Evolutionary conservation across 2,113 vertebrate genomes (phyloP), one percentile per base, ranked within the genome.

Genomic region (Gobiocypris rarus): DNA sequence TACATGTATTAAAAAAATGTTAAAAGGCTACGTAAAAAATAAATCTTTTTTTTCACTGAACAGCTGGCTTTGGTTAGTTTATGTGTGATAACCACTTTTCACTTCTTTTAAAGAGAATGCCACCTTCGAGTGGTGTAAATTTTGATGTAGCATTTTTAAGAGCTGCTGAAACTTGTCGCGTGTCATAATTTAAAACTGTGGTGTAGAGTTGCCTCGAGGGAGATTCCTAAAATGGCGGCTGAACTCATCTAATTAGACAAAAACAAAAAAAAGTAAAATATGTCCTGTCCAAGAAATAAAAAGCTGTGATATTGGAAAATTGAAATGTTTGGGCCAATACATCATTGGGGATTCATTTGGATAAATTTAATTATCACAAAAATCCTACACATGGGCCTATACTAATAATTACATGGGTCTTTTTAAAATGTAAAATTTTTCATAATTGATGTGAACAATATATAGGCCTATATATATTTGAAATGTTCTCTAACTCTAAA

Each of bases 181-280:
- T 48, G 22, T 26, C 41, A 73, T 26, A 48, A 45, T 71, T 71
- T 4, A 28, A 52, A 52, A 31, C 9, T 52, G 26, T 24, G 24
- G 13, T 31, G 14, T 52, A 52, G 31, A 38, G 15, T 28, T 10
- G 73, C 14, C 48, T 52, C 4, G 14, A 50, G 14, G 73, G 14
- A 50, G 73, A 75, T 52, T 75, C 15, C 24, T 75, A 75, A 75
- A 75, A 75, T 75, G 73, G 45, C 73, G 24, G 73, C 15, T 15
- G 24, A 52, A 17, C 45, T 50, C 24, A 75, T 28, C 7, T 52
- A 26, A 43, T 71, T 69, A 38, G 17, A 69, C 17, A 69, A 69
- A 17, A 65, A 31, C 26, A 17, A 65, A 73, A 73, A n/a, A 3
- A 17, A 14, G 2, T 13, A 24, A 26, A 73, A 4, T 13, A 9